Percentiles rank a stretch among this genome's conserved stretches.
Evolutionary conservation across 1,140 invertebrate genomes (phyloP).

Genomic region (Scaptomyza graminum): DNA sequence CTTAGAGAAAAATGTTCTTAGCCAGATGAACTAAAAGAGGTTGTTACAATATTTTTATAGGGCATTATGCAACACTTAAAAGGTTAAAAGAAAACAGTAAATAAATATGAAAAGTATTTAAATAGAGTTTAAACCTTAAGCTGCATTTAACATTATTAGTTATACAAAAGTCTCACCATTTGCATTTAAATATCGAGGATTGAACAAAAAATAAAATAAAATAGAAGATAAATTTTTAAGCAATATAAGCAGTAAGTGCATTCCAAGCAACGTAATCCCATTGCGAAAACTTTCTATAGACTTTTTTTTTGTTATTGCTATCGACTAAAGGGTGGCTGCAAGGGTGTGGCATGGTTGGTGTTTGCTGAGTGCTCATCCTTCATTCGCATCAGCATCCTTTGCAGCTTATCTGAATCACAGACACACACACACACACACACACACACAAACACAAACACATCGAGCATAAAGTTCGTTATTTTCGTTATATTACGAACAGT

Average conservation of each 20-base stretch:
- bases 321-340: not conserved
- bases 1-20: constrained; percentile 27
- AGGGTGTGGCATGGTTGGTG: not conserved
- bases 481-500: constrained; percentile 49
- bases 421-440: constrained; percentile 10
- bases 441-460: constrained; percentile 16
- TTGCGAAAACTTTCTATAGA: constrained; percentile 32
- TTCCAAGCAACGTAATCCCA: constrained; percentile 49
- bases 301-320: constrained; percentile 6
- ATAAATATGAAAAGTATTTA: not conserved
- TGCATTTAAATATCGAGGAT: no score
- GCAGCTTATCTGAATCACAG: constrained; percentile 42
- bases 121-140: no score
- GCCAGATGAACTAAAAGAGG: not conserved
- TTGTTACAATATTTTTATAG: not conserved
- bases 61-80: constrained; percentile 3
- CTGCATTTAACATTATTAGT: no score
- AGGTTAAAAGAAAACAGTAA: not conserved
- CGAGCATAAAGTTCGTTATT: constrained; percentile 47
- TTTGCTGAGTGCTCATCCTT: constrained; percentile 31
- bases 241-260: constrained; percentile 48
- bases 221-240: constrained; percentile 11
- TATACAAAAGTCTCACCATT: no score
- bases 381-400: constrained; percentile 43
- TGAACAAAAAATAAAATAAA: no score